Conservation (phyloP, 1,140 invertebrate species). For the Dolichoris vasculosae region DNA sequence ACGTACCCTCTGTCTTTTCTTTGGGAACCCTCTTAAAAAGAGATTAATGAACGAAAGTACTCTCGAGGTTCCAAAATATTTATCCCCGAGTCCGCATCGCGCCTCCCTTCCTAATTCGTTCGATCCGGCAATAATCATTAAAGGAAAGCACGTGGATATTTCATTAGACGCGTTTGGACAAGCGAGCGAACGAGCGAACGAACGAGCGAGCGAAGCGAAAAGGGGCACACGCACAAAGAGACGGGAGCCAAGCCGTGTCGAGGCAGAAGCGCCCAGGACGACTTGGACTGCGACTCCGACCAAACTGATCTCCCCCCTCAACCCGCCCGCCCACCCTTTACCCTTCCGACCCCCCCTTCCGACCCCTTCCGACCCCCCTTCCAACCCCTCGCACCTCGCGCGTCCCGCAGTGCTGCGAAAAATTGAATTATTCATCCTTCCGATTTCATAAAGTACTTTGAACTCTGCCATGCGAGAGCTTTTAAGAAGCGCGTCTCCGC, state of each 20-base stretch:
- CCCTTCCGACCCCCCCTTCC: not conserved
- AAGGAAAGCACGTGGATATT: constrained; percentile 46
- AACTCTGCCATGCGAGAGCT: not conserved
- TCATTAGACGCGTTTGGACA: constrained; percentile 42
- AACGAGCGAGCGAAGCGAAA: not conserved
- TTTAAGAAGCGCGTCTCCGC: not conserved
- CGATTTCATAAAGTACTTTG: constrained; percentile 13
- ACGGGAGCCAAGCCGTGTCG: not conserved
- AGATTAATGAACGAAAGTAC: constrained; percentile 40
- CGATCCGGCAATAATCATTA: constrained; percentile 46
- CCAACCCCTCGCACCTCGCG: not conserved
- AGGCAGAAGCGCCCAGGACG: not conserved
- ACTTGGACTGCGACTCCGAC: not conserved
- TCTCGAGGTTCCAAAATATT: not conserved
- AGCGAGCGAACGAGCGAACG: not conserved
- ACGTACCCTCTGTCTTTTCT: constrained; percentile 3
- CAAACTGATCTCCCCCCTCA: not conserved
- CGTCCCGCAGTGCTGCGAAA: not conserved
- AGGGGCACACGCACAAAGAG: constrained; percentile 12
- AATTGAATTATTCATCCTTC: constrained; percentile 43
- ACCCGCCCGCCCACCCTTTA: not conserved
- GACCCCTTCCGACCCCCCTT: not conserved
- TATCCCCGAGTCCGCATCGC: not conserved
- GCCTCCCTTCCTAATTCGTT: not conserved
- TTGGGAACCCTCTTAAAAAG: constrained; percentile 7